Base-by-base conservation (phyloP, 2,113 vertebrate species). In the Phalacrocorax pelagicus region DNA sequence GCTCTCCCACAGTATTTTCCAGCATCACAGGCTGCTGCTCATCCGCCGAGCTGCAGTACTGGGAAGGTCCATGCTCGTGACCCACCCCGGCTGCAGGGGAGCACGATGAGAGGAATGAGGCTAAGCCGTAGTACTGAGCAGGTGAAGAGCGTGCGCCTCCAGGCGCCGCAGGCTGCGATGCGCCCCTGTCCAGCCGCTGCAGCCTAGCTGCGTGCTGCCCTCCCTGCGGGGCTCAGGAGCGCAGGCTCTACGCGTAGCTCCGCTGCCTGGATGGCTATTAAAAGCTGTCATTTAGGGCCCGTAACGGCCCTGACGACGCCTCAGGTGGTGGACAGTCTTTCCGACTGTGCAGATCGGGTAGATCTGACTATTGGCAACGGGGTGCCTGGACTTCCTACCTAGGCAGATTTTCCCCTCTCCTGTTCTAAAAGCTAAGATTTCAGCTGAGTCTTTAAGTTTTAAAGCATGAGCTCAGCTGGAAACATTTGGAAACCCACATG, bases 121-220 rank as follows among this genome's bases (percentile, higher is more conserved):
- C 51, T 2, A 12, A 21, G 40, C 5, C 5, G 2, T 2, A 11
- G 71, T 3, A 3, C 0, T 5, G 46, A 54, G 70, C 46, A 4
- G 62, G 57, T 4, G 61, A 46, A 18, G 52, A 27, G 26, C 44
- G 2, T 14, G 42, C 5, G 0, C 52, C 32, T 17, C 15, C 9
- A 1, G 62, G 34, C 47, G 3, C n/a, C 1, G 42, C 4, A 3
- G 47, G 55, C 70, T 27, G 54, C 9, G 0, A 5, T 49, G 30
- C 7, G 63, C 19, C 65, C 58, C 63, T 20, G 4, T 11, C 5
- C 6, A 16, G 71, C 47, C n/a, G 79, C 63, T 3, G 47, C 4
- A 3, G 51, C 44, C 26, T 32, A 3, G 4, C 36, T 26, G 17
- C 3, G 38, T 5, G 9, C 54, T 36, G 24, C 10, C 34, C 24